Evolutionary conservation across 2,113 vertebrate genomes (phyloP).

Genomic region (Alaudala cheleensis): DNA sequence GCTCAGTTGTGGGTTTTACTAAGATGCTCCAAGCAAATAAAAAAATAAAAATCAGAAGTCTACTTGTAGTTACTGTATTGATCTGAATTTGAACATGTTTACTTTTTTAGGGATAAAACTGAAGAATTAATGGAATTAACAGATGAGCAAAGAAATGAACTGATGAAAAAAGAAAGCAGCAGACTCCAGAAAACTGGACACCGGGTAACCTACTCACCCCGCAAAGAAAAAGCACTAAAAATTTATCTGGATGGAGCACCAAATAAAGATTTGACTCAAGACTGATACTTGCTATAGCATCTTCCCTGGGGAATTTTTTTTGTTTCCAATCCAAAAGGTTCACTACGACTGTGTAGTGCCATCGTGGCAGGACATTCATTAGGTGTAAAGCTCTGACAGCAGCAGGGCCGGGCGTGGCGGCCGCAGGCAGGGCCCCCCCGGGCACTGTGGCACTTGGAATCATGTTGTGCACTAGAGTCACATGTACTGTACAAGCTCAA

Average conservation of each 20-base stretch:
- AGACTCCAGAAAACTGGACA: constrained; percentile 96
- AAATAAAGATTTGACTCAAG: constrained; percentile 91
- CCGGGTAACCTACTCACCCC: constrained; percentile 95
- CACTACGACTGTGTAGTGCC: constrained; percentile 83
- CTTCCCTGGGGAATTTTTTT: constrained; percentile 73
- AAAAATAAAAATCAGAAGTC: not conserved
- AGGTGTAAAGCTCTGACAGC: constrained; percentile 83
- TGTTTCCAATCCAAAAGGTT: constrained; percentile 68
- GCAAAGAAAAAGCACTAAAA: constrained; percentile 99
- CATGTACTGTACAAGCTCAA: constrained; percentile 96
- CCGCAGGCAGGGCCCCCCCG: constrained; percentile 77
- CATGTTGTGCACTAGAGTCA: constrained; percentile 96
- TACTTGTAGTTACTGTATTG: not conserved
- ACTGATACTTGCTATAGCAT: constrained; percentile 82
- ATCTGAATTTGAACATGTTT: not conserved
- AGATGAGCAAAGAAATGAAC: constrained; percentile 93
- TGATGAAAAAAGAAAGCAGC: constrained; percentile 99
- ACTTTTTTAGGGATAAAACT: constrained; percentile 84
- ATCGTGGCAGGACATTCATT: constrained; percentile 72
- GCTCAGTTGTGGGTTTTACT: not conserved
- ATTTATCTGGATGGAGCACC: constrained; percentile 97
- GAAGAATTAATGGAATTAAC: constrained; percentile 93
- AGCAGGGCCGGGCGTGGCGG: constrained; percentile 81
- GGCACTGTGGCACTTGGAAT: constrained; percentile 84
- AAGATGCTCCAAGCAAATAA: not conserved